phyloP scores from a whole-genome alignment of 2,888 invertebrate genomes.

The Tetragnatha montana region DNA sequence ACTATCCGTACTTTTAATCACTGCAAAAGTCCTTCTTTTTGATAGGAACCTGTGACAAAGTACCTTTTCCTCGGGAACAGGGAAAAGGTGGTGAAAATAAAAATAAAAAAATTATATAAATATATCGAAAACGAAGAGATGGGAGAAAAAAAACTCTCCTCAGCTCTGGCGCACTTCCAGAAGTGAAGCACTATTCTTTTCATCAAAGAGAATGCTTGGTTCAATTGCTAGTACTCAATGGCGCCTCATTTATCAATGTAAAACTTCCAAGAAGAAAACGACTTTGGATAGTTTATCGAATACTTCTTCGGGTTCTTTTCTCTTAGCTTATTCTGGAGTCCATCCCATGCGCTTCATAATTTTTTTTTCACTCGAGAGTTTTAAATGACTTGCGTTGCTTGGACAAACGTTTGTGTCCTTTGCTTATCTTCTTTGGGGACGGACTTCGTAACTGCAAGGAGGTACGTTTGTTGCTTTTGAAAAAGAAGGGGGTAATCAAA shows the following conservation, averaged over 20 bases:
- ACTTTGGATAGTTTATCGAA: conserved; percentile 27
- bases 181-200: conserved; percentile 23
- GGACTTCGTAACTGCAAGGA: background rate
- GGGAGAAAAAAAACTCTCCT: background rate
- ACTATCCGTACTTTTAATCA: conserved; percentile 14
- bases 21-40: conserved; percentile 8
- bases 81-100: background rate
- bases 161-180: conserved; percentile 31
- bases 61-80: conserved; percentile 6
- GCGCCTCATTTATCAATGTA: conserved; percentile 46
- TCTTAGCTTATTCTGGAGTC: background rate
- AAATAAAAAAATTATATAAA: conserved; percentile 20
- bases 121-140: conserved; percentile 1
- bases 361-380: background rate
- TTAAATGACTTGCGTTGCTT: conserved; percentile 8
- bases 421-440: background rate
- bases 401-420: background rate
- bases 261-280: conserved; percentile 25
- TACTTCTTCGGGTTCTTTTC: conserved; percentile 23
- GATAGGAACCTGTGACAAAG: conserved; percentile 31
- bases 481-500: background rate
- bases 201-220: conserved; percentile 33
- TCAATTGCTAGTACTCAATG: conserved; percentile 23
- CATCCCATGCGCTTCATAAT: background rate
- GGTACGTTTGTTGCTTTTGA: background rate